phyloP scores from a whole-genome alignment of 2,797 vertebrate species.

The Myotis daubentonii region DNA sequence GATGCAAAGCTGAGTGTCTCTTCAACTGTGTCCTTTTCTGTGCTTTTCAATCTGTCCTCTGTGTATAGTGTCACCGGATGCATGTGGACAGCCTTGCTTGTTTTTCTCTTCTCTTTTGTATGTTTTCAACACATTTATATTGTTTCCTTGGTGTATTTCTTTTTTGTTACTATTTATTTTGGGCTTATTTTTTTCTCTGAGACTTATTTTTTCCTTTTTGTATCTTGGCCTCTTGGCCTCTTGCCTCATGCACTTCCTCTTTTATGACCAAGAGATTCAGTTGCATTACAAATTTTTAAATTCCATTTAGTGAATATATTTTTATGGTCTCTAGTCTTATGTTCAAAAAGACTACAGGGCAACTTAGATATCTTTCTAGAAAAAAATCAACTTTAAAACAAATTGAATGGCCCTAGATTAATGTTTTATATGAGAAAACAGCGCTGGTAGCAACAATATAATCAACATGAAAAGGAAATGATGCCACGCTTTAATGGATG shows the following conservation, averaged over 20 bases:
- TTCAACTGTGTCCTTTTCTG: not conserved
- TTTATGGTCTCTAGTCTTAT: not conserved
- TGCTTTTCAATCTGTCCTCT: not conserved
- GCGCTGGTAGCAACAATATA: not conserved
- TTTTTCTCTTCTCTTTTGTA: not conserved
- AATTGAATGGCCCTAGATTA: not conserved
- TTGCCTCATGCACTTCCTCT: not conserved
- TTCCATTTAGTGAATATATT: not conserved
- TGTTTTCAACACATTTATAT: not conserved
- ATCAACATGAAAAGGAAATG: not conserved
- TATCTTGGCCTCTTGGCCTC: not conserved
- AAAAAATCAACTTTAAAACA: not conserved
- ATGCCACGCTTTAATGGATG: not conserved
- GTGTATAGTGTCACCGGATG: not conserved
- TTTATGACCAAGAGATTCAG: constrained; percentile 26
- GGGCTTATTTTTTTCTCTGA: not conserved
- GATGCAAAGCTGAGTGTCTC: not conserved
- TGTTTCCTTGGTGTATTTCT: not conserved
- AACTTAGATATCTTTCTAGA: constrained; percentile 29
- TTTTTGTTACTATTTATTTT: not conserved
- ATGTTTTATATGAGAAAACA: not conserved
- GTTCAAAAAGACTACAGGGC: not conserved
- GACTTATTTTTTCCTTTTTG: not conserved
- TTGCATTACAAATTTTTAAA: not conserved
- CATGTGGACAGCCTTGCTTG: not conserved